Evolutionary conservation across 2,113 vertebrate genomes (phyloP), one percentile per base, ranked within the genome.

Genomic region (Zapus hudsonius): DNA sequence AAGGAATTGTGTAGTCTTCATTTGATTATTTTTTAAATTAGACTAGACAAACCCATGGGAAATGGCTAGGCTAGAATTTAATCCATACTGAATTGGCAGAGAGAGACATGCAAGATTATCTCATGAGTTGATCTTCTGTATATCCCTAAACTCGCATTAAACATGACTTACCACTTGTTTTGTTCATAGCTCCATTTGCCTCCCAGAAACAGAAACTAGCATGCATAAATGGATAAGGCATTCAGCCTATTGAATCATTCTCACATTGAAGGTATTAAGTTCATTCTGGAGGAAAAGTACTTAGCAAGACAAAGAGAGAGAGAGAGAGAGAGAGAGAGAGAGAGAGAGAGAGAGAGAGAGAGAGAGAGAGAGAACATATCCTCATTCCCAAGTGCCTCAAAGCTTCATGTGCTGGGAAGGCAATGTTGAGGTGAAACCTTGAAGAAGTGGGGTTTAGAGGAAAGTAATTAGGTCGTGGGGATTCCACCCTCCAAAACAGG

Each of bases 21-120:
- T 81, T 73, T 44, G 67, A 55, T 94, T 89, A 89, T 92, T 95
- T n/a, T 93, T 90, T 82, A 95, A 95, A 95, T 92, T 84, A 95
- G 63, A 91, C 67, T 31, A 91, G 87, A 91, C 76, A 94, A 94
- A 70, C 73, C 84, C 73, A 67, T 69, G 33, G 76, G 81, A 93
- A 90, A 64, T 63, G 9, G 72, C 31, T n/a, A 55, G 25, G 72
- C 7, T 1, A 1, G 59, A 44, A 22, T 84, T 94, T 76, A 91
- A 67, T 42, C 76, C 67, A 78, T 85, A 64, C 63, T 17, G 47
- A 92, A 23, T 38, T 91, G 47, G 57, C 69, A 81, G 7, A 20
- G 25, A 89, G 84, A 87, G 29, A 20, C 78, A 38, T 19, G 52
- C 2, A 13, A 84, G 80, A 90, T 95, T 76, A 95, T 82, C 76